A percentile compares a stretch with the other conserved stretches of the same genome.
phyloP scores from a whole-genome alignment of 2,113 vertebrate genomes.

The Cheirogaleus medius region DNA sequence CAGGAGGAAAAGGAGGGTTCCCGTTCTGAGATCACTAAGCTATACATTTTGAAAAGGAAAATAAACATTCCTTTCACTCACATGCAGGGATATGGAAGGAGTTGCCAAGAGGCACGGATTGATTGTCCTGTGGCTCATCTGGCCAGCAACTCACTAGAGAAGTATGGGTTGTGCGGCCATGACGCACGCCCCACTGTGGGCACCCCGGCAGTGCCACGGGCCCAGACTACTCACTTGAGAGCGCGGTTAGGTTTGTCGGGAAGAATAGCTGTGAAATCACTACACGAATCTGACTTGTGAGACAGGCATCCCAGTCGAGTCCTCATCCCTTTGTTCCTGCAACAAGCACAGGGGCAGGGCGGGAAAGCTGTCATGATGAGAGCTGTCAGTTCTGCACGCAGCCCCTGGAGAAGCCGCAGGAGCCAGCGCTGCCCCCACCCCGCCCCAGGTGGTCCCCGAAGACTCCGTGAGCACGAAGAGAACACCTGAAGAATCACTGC shows the following conservation, averaged over 20 bases:
- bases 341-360: constrained; percentile 66
- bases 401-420: neutral
- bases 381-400: constrained; percentile 8
- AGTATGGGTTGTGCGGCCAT: rapidly evolving
- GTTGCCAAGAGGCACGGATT: neutral
- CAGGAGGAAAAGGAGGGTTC: neutral
- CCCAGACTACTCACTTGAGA: constrained; percentile 92
- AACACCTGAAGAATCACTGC: neutral
- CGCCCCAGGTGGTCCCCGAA: neutral
- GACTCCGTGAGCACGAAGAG: neutral
- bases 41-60: neutral
- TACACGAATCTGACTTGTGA: constrained; percentile 97
- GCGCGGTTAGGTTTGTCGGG: constrained; percentile 93
- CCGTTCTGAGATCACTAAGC: neutral
- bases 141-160: neutral
- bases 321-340: constrained; percentile 94
- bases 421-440: neutral
- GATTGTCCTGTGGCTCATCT: neutral
- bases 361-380: neutral
- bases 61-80: neutral
- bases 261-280: constrained; percentile 96
- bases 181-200: neutral
- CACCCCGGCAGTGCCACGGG: neutral
- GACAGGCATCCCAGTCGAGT: constrained; percentile 97
- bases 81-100: neutral